Evolutionary conservation across 2,113 vertebrate species (phyloP).

Genomic region (Petrocephalus zakoni): DNA sequence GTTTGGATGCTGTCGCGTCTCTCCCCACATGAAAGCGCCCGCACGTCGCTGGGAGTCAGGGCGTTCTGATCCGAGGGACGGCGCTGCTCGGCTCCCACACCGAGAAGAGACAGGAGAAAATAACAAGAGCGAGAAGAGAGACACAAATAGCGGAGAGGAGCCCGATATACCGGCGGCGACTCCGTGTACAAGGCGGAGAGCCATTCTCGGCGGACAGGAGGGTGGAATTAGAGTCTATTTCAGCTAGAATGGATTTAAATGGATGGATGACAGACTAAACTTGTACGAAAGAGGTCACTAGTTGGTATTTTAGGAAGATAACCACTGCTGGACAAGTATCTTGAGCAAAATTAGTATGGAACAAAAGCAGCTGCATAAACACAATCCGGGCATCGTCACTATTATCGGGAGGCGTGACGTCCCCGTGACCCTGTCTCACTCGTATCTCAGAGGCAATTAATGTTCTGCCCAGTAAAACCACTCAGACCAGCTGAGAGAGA

Average conservation of each 20-base stretch:
- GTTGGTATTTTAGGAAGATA: constrained; percentile 5
- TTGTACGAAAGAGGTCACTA: background rate
- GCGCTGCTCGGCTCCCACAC: background rate
- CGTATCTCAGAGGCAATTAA: background rate
- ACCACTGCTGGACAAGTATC: background rate
- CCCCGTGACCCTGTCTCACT: background rate
- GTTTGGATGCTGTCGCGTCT: background rate
- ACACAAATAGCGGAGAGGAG: background rate
- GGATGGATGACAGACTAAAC: background rate
- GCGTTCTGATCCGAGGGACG: background rate
- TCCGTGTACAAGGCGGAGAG: background rate
- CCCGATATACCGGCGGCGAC: background rate
- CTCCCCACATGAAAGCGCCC: background rate
- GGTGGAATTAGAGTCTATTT: background rate
- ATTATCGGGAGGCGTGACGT: background rate
- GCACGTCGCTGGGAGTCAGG: background rate
- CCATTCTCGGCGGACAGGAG: background rate
- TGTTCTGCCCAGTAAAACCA: background rate
- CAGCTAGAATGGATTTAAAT: constrained; percentile 1
- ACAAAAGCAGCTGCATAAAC: background rate
- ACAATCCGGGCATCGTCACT: background rate
- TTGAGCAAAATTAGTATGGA: background rate
- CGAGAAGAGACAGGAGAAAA: background rate
- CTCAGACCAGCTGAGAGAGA: background rate
- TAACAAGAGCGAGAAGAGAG: background rate